Conservation (phyloP, 2,113 vertebrate species). For the human region DNA sequence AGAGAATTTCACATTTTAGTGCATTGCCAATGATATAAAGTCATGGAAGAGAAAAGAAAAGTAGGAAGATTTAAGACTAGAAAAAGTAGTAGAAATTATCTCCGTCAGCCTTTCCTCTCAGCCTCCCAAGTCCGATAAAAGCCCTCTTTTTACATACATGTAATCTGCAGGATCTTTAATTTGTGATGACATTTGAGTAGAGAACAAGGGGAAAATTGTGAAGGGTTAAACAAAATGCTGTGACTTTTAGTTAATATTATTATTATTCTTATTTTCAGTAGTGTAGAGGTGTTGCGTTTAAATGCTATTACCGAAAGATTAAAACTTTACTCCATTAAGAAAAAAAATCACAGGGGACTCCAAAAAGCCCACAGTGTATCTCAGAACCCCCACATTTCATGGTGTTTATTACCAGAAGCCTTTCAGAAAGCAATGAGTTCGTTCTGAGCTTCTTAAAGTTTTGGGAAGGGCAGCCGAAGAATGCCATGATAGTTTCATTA, state of each 20-base stretch:
- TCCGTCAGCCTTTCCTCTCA: background rate
- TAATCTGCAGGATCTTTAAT: background rate
- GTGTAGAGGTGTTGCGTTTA: background rate
- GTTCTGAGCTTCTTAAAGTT: background rate
- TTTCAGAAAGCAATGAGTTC: background rate
- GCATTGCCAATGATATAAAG: background rate
- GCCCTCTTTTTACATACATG: background rate
- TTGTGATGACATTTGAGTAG: background rate
- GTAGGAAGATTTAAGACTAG: background rate
- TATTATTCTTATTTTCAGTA: background rate
- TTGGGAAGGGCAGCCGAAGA: constrained; percentile 12
- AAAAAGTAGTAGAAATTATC: background rate
- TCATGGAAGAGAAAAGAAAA: background rate
- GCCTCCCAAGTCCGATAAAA: background rate
- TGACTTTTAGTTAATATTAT: background rate
- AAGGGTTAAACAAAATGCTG: background rate
- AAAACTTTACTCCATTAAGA: background rate
- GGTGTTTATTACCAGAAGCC: background rate
- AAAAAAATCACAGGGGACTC: background rate
- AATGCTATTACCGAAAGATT: background rate
- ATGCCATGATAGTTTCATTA: constrained; percentile 30
- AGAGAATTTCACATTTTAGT: background rate
- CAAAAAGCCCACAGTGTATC: background rate
- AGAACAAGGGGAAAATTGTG: background rate
- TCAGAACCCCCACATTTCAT: background rate